These are phyloP conservation scores for Pipistrellus pygmaeus DNA, from an alignment of 2,797 vertebrate species.

Conservation along the genomic window DNA sequence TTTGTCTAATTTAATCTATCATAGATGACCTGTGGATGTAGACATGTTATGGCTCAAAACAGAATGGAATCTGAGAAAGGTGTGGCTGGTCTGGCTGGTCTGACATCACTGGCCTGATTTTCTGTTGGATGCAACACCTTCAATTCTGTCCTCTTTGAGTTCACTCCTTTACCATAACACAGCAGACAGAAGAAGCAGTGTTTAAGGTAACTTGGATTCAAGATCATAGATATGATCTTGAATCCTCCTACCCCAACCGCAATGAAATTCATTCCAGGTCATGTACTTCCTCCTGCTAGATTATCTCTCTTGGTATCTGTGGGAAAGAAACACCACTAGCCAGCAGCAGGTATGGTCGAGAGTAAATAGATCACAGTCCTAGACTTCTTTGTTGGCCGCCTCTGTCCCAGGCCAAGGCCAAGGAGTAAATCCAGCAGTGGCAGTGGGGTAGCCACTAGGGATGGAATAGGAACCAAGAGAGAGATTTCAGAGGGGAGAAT, in stretches of 20 bases:
- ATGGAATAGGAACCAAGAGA: too few species aligned
- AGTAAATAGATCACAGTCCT: not conserved
- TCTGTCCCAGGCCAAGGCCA: not conserved
- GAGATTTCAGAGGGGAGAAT: not conserved
- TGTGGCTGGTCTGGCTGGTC: not conserved
- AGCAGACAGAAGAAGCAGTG: not conserved
- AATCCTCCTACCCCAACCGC: too few species aligned
- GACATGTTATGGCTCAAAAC: not conserved
- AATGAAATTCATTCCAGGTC: not conserved
- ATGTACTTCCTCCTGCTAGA: not conserved
- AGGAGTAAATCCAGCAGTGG: not conserved
- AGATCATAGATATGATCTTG: not conserved
- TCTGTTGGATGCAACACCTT: not conserved
- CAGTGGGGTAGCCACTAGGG: not conserved
- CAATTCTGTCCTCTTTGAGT: not conserved
- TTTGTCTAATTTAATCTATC: too few species aligned
- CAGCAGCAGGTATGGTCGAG: not conserved
- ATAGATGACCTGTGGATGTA: not conserved
- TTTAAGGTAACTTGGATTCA: not conserved
- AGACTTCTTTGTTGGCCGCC: not conserved
- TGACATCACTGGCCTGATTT: not conserved
- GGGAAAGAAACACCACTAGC: too few species aligned
- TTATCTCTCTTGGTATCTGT: not conserved
- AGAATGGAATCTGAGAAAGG: not conserved
- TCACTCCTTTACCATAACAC: not conserved